These are phyloP conservation scores for Enhydra lutris DNA, from an alignment of 2,113 vertebrate genomes.

Conservation along the genomic window DNA sequence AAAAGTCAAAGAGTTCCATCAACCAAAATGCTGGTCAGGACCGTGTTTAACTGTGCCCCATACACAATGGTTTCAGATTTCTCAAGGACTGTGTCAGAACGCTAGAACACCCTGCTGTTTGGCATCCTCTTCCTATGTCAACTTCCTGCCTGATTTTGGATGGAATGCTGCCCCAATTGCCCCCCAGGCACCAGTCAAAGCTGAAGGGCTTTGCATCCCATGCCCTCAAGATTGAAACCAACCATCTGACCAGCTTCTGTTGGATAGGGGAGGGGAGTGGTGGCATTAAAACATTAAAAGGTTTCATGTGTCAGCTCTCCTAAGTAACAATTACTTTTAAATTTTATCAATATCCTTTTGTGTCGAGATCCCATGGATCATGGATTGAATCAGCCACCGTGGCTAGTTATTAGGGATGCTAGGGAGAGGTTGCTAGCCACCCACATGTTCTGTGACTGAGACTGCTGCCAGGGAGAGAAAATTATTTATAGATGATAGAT, in stretches of 20 bases:
- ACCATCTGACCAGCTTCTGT: not conserved
- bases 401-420: not conserved
- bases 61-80: not conserved
- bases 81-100: not conserved
- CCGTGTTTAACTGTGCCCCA: not conserved
- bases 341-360: not conserved
- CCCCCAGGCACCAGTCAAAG: not conserved
- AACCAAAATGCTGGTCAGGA: not conserved
- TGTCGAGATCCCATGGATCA: not conserved
- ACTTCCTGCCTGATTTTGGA: not conserved
- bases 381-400: not conserved
- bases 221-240: not conserved
- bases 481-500: not conserved
- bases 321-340: not conserved
- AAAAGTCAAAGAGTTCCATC: not conserved
- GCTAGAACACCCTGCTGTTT: not conserved
- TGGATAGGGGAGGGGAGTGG: not conserved
- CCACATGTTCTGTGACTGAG: not conserved
- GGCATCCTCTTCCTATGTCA: not conserved
- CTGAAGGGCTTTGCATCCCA: not conserved
- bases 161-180: not conserved
- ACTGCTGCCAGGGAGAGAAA: not conserved
- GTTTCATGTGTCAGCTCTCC: not conserved
- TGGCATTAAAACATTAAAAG: not conserved
- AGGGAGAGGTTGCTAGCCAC: not conserved